phyloP scores from a whole-genome alignment of 2,797 vertebrate genomes.

The Alcedo atthis region DNA sequence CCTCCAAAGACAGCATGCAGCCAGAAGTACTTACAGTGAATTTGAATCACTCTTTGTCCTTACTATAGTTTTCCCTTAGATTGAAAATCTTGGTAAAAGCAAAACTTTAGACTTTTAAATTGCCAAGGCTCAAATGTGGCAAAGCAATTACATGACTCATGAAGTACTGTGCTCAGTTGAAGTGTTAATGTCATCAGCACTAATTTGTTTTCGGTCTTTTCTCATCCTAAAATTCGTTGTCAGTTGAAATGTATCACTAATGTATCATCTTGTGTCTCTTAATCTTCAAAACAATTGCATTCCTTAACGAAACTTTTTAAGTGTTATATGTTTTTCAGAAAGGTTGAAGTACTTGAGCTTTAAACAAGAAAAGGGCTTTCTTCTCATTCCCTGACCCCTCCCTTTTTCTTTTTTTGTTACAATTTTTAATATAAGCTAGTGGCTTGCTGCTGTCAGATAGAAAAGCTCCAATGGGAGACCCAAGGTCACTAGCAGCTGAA shows the following conservation, averaged over 20 bases:
- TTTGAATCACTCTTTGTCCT: conserved; percentile 18
- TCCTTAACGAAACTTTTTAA: not conserved
- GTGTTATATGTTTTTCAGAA: not conserved
- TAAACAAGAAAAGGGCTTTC: not conserved
- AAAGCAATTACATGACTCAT: not conserved
- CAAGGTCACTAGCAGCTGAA: conserved; percentile 42
- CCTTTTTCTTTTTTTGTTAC: not conserved
- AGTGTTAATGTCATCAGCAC: not conserved
- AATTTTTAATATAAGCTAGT: not conserved
- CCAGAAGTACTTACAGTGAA: not conserved
- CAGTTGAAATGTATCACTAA: not conserved
- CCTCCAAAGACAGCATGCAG: conserved; percentile 20
- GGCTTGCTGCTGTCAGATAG: not conserved
- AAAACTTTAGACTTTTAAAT: not conserved
- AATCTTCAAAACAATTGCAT: not conserved
- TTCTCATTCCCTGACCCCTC: not conserved
- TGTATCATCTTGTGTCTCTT: not conserved
- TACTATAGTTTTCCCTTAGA: not conserved
- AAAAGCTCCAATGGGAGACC: conserved; percentile 28
- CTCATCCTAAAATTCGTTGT: not conserved
- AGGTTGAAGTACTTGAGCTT: not conserved
- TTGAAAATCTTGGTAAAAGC: conserved; percentile 1
- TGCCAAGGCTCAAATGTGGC: not conserved
- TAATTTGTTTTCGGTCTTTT: not conserved
- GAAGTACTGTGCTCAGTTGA: not conserved